Conservation (phyloP, 2,888 invertebrate genomes). For the Lacanobia oleracea region DNA sequence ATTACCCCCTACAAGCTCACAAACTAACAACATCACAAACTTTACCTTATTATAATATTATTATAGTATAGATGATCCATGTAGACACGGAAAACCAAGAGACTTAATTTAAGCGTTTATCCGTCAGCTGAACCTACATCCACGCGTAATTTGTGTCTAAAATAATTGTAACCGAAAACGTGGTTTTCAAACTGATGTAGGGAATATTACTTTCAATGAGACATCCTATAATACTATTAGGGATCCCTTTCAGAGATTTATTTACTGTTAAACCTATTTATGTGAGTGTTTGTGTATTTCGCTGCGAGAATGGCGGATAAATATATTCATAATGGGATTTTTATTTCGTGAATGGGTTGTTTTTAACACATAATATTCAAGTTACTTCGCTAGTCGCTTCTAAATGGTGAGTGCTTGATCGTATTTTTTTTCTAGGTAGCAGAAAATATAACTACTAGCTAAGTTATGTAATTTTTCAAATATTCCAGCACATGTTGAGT, state of each 20-base stretch:
- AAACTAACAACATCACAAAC: too few relatives aligned
- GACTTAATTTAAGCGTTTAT: too few relatives aligned
- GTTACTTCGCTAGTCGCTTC: neutral
- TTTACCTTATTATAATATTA: too few relatives aligned
- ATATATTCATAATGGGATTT: conserved; percentile 32
- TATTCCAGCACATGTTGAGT: too few relatives aligned
- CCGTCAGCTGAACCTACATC: neutral
- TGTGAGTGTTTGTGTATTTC: conserved; percentile 47
- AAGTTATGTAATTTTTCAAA: too few relatives aligned
- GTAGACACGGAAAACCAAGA: too few relatives aligned
- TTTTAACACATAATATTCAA: neutral
- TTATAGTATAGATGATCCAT: too few relatives aligned
- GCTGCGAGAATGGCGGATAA: conserved; percentile 19
- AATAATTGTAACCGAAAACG: conserved; percentile 37
- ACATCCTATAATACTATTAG: conserved; percentile 45
- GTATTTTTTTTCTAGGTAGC: neutral
- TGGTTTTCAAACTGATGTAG: conserved; percentile 7
- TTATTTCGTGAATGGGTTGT: conserved; percentile 33
- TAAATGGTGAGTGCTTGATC: neutral
- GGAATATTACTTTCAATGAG: conserved; percentile 47
- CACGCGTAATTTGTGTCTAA: neutral
- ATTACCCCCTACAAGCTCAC: too few relatives aligned
- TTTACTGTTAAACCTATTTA: conserved; percentile 57
- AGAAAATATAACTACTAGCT: neutral
- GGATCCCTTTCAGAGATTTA: conserved; percentile 52